Evolutionary conservation across 2,113 vertebrate genomes (phyloP), one percentile per base, ranked within the genome.

Genomic region (Psophia crepitans): DNA sequence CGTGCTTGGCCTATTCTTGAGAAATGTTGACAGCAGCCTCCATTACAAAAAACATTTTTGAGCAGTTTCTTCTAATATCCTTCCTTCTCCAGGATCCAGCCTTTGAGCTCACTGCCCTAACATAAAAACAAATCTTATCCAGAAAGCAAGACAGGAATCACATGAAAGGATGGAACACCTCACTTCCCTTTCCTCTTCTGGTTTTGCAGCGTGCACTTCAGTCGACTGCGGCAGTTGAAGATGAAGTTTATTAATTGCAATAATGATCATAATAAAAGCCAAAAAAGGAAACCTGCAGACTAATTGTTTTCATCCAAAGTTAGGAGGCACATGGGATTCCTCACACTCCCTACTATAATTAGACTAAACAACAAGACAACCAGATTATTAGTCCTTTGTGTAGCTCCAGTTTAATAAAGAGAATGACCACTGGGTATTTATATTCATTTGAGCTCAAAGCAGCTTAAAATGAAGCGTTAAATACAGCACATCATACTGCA

Each of bases 1-100:
- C 96, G 74, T 2, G 48, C 87, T 87, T 95, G 89, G 92, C 56
- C 89, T 86, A 11, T 65, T 93, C 90, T 93, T 98, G 97, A 98
- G 94, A 96, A 96, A 98, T 96, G 96, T 97, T 97, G 97, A 98
- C 97, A 98, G 95, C 89, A 92, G 16, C 66, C 68, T 96, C 84
- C 64, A 89, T 92, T 94, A 95, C 73, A 21, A 93, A 96, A 96
- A 93, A 84, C 44, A 94, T 88, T 87, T 94, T 89, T 95, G 57
- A 84, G 74, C 26, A 54, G 96, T 96, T 95, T 89, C 56, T 92
- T 92, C 81, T 81, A 89, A 93, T 81, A 92, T 53, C 49, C 24
- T 89, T 84, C 69, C 24, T 89, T 86, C 69, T 43, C 35, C 14
- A 35, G 14, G 27, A 82, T 57, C 28, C 56, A 68, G 54, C 17